Percentiles rank a stretch among this genome's conserved stretches.
These are phyloP conservation scores for Lumbricus terrestris DNA, from an alignment of 2,888 invertebrate species.

Conservation along the genomic window DNA sequence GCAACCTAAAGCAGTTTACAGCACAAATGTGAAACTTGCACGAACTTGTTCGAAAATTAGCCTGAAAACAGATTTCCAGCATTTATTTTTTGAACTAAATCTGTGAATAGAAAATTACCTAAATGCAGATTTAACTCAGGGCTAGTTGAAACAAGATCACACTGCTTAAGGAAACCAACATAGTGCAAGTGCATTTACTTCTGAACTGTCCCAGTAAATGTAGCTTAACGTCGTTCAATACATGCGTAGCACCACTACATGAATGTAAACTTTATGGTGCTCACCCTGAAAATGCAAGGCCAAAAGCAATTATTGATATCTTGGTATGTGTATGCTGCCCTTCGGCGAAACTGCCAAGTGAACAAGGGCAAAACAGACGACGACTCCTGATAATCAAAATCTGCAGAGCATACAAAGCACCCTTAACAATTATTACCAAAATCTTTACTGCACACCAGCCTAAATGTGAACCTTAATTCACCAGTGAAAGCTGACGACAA, in stretches of 20 bases:
- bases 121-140: not conserved
- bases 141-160: not conserved
- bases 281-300: not conserved
- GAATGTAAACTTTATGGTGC: not conserved
- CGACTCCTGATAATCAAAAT: not conserved
- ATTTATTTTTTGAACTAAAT: not conserved
- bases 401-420: not conserved
- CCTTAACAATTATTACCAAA: not conserved
- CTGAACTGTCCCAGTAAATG: not conserved
- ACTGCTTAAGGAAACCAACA: not conserved
- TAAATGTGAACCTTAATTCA: no score
- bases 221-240: not conserved
- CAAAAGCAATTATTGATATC: not conserved
- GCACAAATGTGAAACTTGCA: not conserved
- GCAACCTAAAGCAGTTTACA: not conserved
- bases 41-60: not conserved
- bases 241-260: not conserved
- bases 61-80: not conserved
- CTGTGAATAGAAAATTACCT: constrained; percentile 3
- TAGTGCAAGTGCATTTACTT: not conserved
- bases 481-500: no score
- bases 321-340: not conserved
- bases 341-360: not conserved
- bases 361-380: not conserved
- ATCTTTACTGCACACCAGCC: no score